Evolutionary conservation across 2,797 vertebrate species (phyloP), one percentile per base, ranked within the genome.

Genomic region (Naso thynnoides): DNA sequence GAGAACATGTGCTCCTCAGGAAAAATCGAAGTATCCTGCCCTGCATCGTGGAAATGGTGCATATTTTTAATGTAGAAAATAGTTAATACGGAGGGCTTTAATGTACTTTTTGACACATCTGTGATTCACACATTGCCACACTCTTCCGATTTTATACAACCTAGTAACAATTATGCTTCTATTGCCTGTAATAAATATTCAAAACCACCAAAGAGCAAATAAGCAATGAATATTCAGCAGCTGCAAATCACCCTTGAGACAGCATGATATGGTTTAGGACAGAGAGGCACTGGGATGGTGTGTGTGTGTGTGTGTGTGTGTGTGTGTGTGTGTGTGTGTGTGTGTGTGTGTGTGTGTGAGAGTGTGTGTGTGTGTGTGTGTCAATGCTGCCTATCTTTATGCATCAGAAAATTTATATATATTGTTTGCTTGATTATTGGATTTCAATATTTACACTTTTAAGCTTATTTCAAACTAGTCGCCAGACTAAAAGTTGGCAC

Each of bases 221-320:
- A 38, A 16, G 44, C 15, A 14, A 73, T 82, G 77, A 86, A 89
- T 84, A 88, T 86, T 85, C 53, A 82, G 21, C n/a, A 38, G 62
- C 49, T 72, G 53, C 21, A 69, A 65, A 73, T 78, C 45, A 75
- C 45, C 68, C 70, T 63, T 60, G 67, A 82, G 70, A 68, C 47
- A 26, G 36, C 42, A 66, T 64, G 69, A 64, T 64, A 47, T n/a
- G 67, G 55, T 60, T 76, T 71, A 44, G 49, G 24, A 71, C 29
- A 47, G 23, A 59, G 33, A 60, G n/a, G 45, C 49, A 29, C 21
- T 36, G 11, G 31, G 47, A 60, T 21, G 53, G 19, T 50, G 53
- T 49, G 60, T 56, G 16, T 56, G 70, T 29, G 68, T 67, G 56
- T 47, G 27, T 58, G 19, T 31, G 39, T 64, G 69, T 64, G 64